Evolutionary conservation across 2,888 invertebrate genomes (phyloP), one percentile per base, ranked within the genome.

Genomic region (Conistra vaccinii): DNA sequence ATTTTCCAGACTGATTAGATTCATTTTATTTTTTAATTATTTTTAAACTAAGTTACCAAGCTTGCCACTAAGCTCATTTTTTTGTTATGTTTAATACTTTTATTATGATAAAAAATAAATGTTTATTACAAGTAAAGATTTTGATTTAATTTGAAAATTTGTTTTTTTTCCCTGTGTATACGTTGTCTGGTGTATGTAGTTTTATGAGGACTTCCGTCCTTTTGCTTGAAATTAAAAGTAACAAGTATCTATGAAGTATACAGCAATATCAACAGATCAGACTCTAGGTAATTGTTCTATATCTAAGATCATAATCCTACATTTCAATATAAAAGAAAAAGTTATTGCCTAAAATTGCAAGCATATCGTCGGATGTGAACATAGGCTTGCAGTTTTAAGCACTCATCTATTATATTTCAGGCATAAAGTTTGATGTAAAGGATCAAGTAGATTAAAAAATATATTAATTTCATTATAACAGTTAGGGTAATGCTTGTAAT

Each of bases 311-410:
- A 60, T 60, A 60, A 23, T 60, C 32, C 60, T 60, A 60, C 60
- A 60, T 60, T 60, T 60, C 60, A 60, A 60, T 60, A 60, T 32
- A 60, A 60, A n/a, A 60, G 7, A 35, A 60, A 60, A 35, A 60
- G 23, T 60, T 35, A 60, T 35, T 23, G 12, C 14, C 35, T n/a
- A 32, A 60, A 60, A 60, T 60, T 3, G 35, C 60, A 35, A 60
- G 60, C 60, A 61, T 61, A 61, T 35, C 3, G 32, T 35, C 60
- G 60, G 60, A 35, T 61, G 35, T 61, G 23, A 32, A 23, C 35
- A 60, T 61, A 61, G 23, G 61, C 14, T 61, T 61, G 60, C 60
- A 35, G 60, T 35, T 61, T 61, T 23, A 61, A 61, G 32, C 14
- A 35, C 35, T 61, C 12, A n/a, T 61, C 60, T 61, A 61, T 61